Evolutionary conservation across 2,113 vertebrate genomes (phyloP), one percentile per base, ranked within the genome.

Genomic region (Geococcyx californianus): DNA sequence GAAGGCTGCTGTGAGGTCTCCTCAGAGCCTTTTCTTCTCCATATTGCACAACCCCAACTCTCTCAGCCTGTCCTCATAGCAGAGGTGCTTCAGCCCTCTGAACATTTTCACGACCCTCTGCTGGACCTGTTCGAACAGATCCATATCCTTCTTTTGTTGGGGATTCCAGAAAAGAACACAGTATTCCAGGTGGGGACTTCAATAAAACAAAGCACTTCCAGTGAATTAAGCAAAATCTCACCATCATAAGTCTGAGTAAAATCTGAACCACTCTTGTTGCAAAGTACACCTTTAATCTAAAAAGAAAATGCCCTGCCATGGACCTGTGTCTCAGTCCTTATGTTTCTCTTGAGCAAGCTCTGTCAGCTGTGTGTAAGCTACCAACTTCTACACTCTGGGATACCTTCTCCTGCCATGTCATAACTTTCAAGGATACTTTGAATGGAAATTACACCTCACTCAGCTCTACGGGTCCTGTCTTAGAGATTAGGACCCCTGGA

Each of bases 381-480:
- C n/a, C 28, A 40, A 8, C 10, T 28, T 11, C 10, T 29, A 4
- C 51, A 10, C 23, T 63, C 26, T 74, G 80, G 25, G 29, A 33
- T 24, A 33, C 6, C 20, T 45, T 38, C 29, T 67, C 59, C 47
- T 87, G 49, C 36, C 21, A 40, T 47, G 26, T 42, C 66, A 51
- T 0, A 0, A 7, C 7, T 93, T 87, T 84, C 44, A 56, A 36
- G 47, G 24, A n/a, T 74, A 7, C 5, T 81, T 12, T 47, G 19
- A 70, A 78, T 13, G 38, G 29, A 11, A 86, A 55, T 5, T 17
- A 28, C 33, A 42, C 18, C 7, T 67, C 45, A 58, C 20, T 70
- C 44, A 75, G 10, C 7, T 18, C 66, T 54, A 36, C 19, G 75
- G 36, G 16, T 45, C 21, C 10, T 54, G 5, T 44, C 10, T 81